A percentile compares a stretch with the other conserved stretches of the same genome.
Conservation (phyloP, 35 echinoderm and acorn worm species). For the Lytechinus pictus region DNA sequence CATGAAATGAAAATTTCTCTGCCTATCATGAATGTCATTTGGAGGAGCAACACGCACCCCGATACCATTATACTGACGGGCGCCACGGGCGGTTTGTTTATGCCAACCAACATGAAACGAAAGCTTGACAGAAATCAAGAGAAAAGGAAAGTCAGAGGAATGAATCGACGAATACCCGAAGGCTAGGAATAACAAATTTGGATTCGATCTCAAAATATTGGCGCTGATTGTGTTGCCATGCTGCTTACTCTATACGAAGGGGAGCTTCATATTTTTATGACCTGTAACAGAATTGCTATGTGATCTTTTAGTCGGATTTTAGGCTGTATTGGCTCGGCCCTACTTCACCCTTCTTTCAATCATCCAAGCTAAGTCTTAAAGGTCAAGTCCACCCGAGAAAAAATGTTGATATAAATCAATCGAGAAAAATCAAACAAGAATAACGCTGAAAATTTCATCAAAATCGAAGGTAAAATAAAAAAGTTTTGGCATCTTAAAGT, state of each 20-base stretch:
- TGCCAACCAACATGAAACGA: not conserved
- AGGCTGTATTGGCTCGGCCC: not conserved
- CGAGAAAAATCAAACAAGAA: no score
- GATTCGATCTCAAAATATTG: slow-evolving; percentile 1
- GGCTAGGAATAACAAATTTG: not conserved
- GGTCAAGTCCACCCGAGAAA: no score
- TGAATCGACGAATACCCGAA: not conserved
- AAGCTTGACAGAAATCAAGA: not conserved
- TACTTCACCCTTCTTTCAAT: not conserved
- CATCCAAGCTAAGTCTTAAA: not conserved
- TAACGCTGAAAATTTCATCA: no score
- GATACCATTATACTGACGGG: not conserved
- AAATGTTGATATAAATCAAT: no score
- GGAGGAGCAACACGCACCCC: not conserved
- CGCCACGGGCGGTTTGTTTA: not conserved
- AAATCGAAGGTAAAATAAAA: no score
- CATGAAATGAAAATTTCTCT: not conserved
- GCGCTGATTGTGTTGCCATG: not conserved
- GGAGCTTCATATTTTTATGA: not conserved
- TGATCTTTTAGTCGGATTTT: not conserved
- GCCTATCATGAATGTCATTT: not conserved
- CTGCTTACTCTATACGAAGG: not conserved
- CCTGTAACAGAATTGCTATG: not conserved
- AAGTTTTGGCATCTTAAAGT: no score
- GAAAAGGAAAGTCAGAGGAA: not conserved